Evolutionary conservation across 2,113 vertebrate species (phyloP), one percentile per base, ranked within the genome.

Genomic region (Nematolebias whitei): DNA sequence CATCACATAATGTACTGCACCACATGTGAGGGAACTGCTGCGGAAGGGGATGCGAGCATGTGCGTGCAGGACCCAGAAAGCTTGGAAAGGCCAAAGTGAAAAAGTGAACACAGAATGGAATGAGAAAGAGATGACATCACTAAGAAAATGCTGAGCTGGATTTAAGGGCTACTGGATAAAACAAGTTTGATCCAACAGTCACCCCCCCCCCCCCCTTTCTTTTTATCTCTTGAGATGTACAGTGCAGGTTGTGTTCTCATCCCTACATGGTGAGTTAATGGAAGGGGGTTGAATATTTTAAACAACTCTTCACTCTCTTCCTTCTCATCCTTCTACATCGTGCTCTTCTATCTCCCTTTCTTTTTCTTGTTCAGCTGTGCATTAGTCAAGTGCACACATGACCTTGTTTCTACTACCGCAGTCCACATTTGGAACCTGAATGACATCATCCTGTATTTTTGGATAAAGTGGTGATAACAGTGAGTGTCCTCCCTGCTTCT

Each of bases 211-310:
- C 54, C 57, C 11, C 53, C 55, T 0, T 4, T 16, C 22, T 40
- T 18, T 50, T 43, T 61, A 60, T 67, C 71, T 77, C 70, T 43
- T 64, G 41, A 86, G 80, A 87, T 83, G 78, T 88, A 89, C 86
- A 89, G 86, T 80, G 79, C 81, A 76, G 87, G 86, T 77, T 12
- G 47, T 85, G 76, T 85, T 77, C 79, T 60, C 80, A 70, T 87
- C 85, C 51, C 61, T 78, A 79, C 84, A 78, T 35, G 60, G 68
- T 73, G 72, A 71, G 86, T 86, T 92, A 92, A 92, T 92, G 90
- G 90, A 92, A 84, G 85, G 60, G 71, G 83, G 76, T 85, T 91
- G 88, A 93, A 93, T 91, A 91, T 92, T 92, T 93, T 87, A 93
- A 87, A 79, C 83, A 68, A 73, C 66, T 63, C 83, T 83, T 76